Conservation (phyloP, 2,888 invertebrate genomes). For the Xylocampa areola region DNA sequence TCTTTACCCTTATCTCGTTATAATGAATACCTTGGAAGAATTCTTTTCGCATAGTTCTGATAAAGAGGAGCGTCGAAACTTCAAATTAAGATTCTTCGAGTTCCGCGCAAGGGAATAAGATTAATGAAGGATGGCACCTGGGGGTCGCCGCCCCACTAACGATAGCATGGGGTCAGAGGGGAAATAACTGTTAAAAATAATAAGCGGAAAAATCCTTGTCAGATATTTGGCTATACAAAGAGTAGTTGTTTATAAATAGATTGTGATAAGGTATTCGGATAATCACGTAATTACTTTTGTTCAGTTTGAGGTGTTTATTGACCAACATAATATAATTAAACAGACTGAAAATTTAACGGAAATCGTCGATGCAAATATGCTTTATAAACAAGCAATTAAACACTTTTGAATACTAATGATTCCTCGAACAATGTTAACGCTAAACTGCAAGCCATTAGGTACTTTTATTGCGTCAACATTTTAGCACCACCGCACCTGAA, state of each 20-base stretch:
- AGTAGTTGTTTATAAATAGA: conserved; percentile 20
- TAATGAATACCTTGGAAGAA: conserved; percentile 84
- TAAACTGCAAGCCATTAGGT: conserved; percentile 2
- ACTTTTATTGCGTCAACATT: conserved; percentile 7
- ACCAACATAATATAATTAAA: background rate
- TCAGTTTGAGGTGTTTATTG: background rate
- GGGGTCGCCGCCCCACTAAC: conserved; percentile 76
- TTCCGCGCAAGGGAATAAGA: conserved; percentile 85
- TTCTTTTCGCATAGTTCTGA: conserved; percentile 89
- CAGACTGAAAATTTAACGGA: background rate
- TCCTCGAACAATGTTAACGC: background rate
- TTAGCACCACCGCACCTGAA: conserved; percentile 19
- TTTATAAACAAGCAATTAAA: conserved; percentile 3
- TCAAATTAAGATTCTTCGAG: conserved; percentile 90
- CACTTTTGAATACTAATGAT: conserved; percentile 1
- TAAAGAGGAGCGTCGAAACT: conserved; percentile 88
- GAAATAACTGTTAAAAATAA: conserved; percentile 80
- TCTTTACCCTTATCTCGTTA: conserved; percentile 74
- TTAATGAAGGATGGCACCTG: conserved; percentile 88
- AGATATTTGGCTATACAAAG: conserved; percentile 28
- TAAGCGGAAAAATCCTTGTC: conserved; percentile 69
- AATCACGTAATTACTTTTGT: background rate
- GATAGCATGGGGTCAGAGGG: conserved; percentile 74
- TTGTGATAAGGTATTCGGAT: conserved; percentile 9
- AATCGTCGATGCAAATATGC: background rate